These are phyloP conservation scores for Antheraea mylitta DNA, from an alignment of 1,140 invertebrate genomes.

Conservation along the genomic window DNA sequence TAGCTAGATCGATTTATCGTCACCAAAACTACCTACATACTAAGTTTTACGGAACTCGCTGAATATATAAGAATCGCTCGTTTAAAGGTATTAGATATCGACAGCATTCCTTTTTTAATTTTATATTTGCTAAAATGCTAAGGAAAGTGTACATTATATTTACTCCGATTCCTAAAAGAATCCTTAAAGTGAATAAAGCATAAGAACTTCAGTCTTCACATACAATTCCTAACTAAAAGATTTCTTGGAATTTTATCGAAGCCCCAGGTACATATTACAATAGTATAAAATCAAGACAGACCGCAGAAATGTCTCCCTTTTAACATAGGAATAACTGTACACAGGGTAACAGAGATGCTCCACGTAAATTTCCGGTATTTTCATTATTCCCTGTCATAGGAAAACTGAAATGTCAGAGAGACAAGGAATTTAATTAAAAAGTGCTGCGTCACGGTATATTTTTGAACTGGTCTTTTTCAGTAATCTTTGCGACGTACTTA, in stretches of 20 bases:
- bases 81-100: no score
- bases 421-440: slow-evolving; percentile 62
- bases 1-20: no score
- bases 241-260: neutral
- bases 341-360: slow-evolving; percentile 36
- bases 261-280: slow-evolving; percentile 6
- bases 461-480: neutral
- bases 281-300: slow-evolving; percentile 40
- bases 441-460: neutral
- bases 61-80: no score
- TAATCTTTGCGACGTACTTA: no score
- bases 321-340: slow-evolving; percentile 36
- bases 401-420: slow-evolving; percentile 52
- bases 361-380: slow-evolving; percentile 48
- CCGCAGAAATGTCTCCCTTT: slow-evolving; percentile 46
- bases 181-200: neutral
- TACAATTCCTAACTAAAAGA: neutral
- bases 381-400: slow-evolving; percentile 60
- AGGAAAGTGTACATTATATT: no score
- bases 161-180: no score
- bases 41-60: no score
- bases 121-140: no score
- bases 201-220: neutral
- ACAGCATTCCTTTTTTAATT: no score
- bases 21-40: no score